Conservation (phyloP, 2,113 vertebrate genomes). For the Lycaon pictus region DNA sequence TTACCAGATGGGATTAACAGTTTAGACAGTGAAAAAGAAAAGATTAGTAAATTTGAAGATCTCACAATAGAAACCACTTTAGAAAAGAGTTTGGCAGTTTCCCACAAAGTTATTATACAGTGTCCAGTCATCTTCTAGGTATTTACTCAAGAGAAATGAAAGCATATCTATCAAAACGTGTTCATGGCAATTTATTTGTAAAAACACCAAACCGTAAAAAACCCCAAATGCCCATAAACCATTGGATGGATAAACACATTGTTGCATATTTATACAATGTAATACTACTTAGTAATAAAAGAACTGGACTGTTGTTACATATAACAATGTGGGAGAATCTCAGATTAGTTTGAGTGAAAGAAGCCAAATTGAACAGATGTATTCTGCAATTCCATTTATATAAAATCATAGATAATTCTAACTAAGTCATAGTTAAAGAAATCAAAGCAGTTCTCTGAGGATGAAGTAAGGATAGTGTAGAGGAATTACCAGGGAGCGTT, state of each 20-base stretch:
- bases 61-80: not conserved
- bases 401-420: slow-evolving; percentile 22
- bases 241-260: not conserved
- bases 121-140: not conserved
- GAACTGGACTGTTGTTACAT: not conserved
- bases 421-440: not conserved
- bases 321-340: not conserved
- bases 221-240: not conserved
- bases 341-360: not conserved
- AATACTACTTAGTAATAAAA: slow-evolving; percentile 26
- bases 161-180: not conserved
- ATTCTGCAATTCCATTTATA: not conserved
- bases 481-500: not conserved
- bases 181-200: not conserved
- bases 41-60: not conserved
- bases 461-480: too few species aligned
- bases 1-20: not conserved
- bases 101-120: not conserved
- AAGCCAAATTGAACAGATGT: not conserved
- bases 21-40: not conserved
- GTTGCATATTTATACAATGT: not conserved
- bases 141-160: not conserved
- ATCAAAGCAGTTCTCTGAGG: not conserved
- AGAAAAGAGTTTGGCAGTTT: not conserved
- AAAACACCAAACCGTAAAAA: not conserved